A percentile compares a stretch with the other conserved stretches of the same genome.
Evolutionary conservation across 2,113 vertebrate genomes (phyloP).

Genomic region (Crotophaga sulcirostris): DNA sequence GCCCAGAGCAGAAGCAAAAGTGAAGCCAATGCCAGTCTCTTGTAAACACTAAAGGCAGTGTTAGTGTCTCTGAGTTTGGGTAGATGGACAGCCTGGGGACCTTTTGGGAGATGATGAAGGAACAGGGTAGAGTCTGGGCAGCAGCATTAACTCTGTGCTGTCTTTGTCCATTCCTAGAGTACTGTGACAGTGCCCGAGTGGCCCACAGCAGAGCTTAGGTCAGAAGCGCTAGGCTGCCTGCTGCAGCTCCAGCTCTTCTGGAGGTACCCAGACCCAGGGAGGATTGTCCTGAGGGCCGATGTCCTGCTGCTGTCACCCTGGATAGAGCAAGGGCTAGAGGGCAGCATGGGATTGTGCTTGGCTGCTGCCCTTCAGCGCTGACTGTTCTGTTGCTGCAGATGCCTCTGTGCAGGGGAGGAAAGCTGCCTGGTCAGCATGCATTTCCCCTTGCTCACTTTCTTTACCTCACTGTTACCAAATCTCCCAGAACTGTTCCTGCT

Average conservation of each 20-base stretch:
- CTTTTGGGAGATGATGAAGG: background rate
- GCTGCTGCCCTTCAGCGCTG: background rate
- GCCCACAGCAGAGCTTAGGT: background rate
- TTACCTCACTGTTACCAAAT: background rate
- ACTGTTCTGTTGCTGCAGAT: background rate
- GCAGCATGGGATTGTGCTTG: background rate
- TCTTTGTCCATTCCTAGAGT: background rate
- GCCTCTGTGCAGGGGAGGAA: background rate
- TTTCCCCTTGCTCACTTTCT: background rate
- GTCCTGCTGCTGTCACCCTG: background rate
- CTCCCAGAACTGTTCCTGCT: background rate
- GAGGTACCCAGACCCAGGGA: background rate
- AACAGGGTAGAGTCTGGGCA: background rate
- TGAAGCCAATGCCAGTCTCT: background rate
- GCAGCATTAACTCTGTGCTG: background rate
- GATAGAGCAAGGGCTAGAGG: background rate
- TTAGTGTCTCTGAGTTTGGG: background rate
- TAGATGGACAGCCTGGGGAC: background rate
- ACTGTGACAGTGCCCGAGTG: background rate
- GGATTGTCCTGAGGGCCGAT: background rate
- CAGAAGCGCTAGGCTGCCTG: background rate
- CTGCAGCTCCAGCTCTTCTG: background rate
- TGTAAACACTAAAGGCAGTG: background rate
- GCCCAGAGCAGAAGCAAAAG: background rate
- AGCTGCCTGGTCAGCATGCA: fast-evolving